Percentiles rank a stretch among this genome's conserved stretches.
Conservation (phyloP, 2,888 invertebrate genomes). For the Dasysyrphus tricinctus region DNA sequence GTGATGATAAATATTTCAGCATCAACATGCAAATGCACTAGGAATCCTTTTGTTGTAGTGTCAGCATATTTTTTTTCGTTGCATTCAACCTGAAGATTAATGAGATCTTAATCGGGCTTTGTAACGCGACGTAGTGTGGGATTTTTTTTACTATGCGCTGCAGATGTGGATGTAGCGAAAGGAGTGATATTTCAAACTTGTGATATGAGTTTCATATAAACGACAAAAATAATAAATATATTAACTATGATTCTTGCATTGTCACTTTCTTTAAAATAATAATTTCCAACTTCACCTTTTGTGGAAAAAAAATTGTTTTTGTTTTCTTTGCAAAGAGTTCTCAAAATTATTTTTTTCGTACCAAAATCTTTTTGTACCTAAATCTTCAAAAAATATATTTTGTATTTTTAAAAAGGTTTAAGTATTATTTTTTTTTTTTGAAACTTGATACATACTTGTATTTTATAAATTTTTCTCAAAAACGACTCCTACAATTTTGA, state of each 20-base stretch:
- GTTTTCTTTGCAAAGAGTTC: too few relatives aligned
- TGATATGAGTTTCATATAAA: not conserved
- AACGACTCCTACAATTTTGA: too few relatives aligned
- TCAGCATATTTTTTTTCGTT: conserved; percentile 59
- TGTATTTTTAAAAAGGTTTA: too few relatives aligned
- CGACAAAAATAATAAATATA: not conserved
- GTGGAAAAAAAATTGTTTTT: too few relatives aligned
- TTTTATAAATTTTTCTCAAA: too few relatives aligned
- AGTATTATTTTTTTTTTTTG: too few relatives aligned
- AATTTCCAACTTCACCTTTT: too few relatives aligned
- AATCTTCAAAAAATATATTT: too few relatives aligned
- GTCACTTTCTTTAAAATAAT: not conserved
- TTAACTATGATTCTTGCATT: not conserved
- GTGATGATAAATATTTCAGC: conserved; percentile 77
- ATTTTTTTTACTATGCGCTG: conserved; percentile 9
- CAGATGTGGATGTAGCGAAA: conserved; percentile 24
- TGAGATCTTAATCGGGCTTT: conserved; percentile 65
- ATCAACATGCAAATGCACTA: conserved; percentile 64
- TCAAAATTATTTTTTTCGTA: too few relatives aligned
- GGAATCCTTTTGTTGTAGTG: conserved; percentile 51
- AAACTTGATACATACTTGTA: too few relatives aligned
- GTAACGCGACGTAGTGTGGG: conserved; percentile 42
- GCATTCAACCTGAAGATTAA: conserved; percentile 64
- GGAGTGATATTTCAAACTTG: conserved; percentile 10
- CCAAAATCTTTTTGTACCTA: too few relatives aligned